Evolutionary conservation across 2,113 vertebrate species (phyloP).

Genomic region (Scomber japonicus): DNA sequence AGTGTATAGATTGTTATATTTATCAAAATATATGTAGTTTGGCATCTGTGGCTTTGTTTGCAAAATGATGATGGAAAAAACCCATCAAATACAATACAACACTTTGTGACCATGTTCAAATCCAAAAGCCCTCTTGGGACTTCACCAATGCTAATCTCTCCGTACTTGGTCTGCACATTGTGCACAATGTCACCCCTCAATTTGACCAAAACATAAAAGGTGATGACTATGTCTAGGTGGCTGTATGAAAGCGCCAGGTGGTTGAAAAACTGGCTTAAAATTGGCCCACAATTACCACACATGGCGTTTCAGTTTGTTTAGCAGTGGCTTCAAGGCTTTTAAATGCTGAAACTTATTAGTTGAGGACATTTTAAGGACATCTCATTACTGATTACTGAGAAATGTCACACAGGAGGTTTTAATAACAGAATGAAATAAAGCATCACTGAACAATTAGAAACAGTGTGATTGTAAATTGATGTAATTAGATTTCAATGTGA

Average conservation of each 20-base stretch:
- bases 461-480: constrained; percentile 57
- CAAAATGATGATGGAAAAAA: background rate
- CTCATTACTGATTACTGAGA: constrained; percentile 51
- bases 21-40: background rate
- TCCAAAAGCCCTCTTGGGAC: background rate
- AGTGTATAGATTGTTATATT: background rate
- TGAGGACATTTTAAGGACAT: constrained; percentile 62
- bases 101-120: constrained; percentile 37
- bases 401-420: constrained; percentile 57
- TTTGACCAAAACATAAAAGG: constrained; percentile 49
- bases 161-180: constrained; percentile 36
- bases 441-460: constrained; percentile 59
- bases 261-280: constrained; percentile 39
- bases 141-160: constrained; percentile 32
- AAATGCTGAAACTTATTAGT: constrained; percentile 39
- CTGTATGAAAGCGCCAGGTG: constrained; percentile 40
- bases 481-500: constrained; percentile 59
- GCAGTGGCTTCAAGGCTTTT: constrained; percentile 41
- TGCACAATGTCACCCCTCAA: constrained; percentile 37
- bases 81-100: constrained; percentile 33
- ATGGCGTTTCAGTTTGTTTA: constrained; percentile 30
- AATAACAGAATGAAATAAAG: constrained; percentile 54
- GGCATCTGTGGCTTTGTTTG: background rate
- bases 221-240: constrained; percentile 52
- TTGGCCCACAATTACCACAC: constrained; percentile 36